Conservation (phyloP, 2,888 invertebrate genomes). For the Caradrina clavipalpis region DNA sequence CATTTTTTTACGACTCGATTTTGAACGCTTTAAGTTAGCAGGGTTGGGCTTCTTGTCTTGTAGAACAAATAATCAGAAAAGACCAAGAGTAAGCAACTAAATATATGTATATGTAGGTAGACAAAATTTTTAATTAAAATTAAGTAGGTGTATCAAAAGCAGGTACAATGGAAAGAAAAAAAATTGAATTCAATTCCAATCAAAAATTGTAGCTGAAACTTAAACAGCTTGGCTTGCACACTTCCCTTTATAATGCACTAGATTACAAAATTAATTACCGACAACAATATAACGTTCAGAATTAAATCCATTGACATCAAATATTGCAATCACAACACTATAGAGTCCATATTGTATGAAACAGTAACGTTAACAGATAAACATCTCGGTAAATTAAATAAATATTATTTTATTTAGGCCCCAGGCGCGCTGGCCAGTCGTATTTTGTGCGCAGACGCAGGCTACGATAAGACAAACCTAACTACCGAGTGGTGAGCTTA, state of each 20-base stretch:
- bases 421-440: slow-evolving; percentile 62
- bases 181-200: no score
- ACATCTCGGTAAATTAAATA: slow-evolving; percentile 66
- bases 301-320: slow-evolving; percentile 13
- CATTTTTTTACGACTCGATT: no score
- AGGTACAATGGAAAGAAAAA: no score
- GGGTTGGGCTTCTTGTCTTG: no score
- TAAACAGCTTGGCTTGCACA: not conserved
- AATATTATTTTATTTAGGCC: slow-evolving; percentile 69
- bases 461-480: slow-evolving; percentile 69
- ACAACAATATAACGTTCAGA: not conserved
- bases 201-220: not conserved
- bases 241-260: not conserved
- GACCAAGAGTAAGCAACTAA: no score
- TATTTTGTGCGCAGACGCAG: slow-evolving; percentile 69
- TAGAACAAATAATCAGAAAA: no score
- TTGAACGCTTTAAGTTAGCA: no score
- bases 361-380: slow-evolving; percentile 59
- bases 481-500: slow-evolving; percentile 78
- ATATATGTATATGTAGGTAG: no score
- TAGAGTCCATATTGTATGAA: slow-evolving; percentile 41
- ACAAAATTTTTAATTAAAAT: no score
- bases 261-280: slow-evolving; percentile 1
- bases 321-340: slow-evolving; percentile 30
- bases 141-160: no score